Evolutionary conservation across 53 echinoderm and acorn worm species (phyloP), one percentile per base, ranked within the genome.

Genomic region (Paracentrotus lividus): DNA sequence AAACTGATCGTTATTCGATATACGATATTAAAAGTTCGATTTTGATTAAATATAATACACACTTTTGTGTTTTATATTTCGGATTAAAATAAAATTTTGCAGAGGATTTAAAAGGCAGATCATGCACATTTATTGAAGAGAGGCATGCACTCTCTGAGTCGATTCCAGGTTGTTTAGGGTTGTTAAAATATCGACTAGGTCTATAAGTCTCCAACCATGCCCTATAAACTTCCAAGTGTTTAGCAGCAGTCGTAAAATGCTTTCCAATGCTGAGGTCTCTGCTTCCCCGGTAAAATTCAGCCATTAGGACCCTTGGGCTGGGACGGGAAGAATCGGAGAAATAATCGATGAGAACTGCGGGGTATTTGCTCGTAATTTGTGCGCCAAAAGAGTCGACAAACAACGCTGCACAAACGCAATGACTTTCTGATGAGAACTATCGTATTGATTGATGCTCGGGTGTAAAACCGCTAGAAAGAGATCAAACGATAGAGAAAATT

Each of bases 341-440:
- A 85, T 85, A 85, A 85, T 85, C 85, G 85, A 85, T 85, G 27
- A 27, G 85, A 85, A 85, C 85, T 85, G 47, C 47, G 85, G 85
- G 85, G 31, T 85, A 85, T 85, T 85, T 85, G 85, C 85, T 26
- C 47, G 85, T 85, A 85, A 85, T 85, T 85, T 85, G 85, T 51
- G 85, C 85, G 85, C 85, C 85, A 27, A 85, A 85, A 85, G 85
- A 85, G 85, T 85, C 85, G 85, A 51, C 85, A 85, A 85, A 85
- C 85, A 85, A 85, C 49, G 51, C 85, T 85, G 47, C 85, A 49
- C 49, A 85, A 85, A 85, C 85, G 51, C 18, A 51, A 85, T 85
- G 85, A 85, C 51, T 85, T 85, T 85, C 47, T 51, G 85, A 85
- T 49, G 85, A 85, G 85, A 36, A 85, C 47, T 31, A 85, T 31